phyloP scores from a whole-genome alignment of 2,797 vertebrate genomes.

The Numenius phaeopus region DNA sequence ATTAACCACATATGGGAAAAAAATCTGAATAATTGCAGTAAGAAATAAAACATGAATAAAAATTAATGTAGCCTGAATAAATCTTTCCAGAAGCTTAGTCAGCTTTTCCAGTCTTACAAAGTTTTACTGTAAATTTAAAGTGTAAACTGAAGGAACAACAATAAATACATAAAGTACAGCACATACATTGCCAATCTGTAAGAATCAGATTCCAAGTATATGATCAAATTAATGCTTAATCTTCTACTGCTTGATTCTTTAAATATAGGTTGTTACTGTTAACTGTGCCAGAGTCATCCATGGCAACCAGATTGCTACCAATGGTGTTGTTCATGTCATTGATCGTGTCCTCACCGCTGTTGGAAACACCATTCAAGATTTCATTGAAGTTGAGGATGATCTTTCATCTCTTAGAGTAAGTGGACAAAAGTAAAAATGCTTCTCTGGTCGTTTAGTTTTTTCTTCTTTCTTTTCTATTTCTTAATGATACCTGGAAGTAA shows the following conservation, averaged over 20 bases:
- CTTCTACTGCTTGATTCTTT: background rate
- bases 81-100: background rate
- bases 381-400: slow-evolving; percentile 88
- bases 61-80: background rate
- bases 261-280: slow-evolving; percentile 92
- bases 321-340: slow-evolving; percentile 96
- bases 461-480: background rate
- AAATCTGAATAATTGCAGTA: background rate
- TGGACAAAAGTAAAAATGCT: background rate
- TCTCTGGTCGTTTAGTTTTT: background rate
- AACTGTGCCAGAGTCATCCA: slow-evolving; percentile 96
- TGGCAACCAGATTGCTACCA: slow-evolving; percentile 96
- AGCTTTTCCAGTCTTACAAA: background rate
- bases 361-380: slow-evolving; percentile 89
- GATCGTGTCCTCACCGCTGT: slow-evolving; percentile 92
- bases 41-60: background rate
- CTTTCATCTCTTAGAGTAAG: slow-evolving; percentile 89
- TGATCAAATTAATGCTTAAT: background rate
- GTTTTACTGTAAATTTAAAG: background rate
- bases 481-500: background rate
- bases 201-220: background rate
- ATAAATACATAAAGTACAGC: background rate
- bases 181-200: background rate
- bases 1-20: background rate
- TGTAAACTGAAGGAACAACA: background rate